Conservation (phyloP, 2,888 invertebrate genomes). For the Agelastica alni region DNA sequence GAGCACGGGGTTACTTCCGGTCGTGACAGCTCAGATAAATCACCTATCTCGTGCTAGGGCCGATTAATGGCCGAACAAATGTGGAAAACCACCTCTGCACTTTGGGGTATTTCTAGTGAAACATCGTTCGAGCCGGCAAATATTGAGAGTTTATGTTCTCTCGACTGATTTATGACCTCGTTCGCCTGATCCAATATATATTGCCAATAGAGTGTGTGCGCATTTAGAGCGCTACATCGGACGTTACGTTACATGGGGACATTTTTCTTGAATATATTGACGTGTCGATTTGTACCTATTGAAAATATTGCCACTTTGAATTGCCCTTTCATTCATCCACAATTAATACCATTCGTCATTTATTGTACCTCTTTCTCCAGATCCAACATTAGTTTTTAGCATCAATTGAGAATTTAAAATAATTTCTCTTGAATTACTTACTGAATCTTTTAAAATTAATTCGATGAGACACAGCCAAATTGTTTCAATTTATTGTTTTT, state of each 20-base stretch:
- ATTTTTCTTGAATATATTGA: slow-evolving; percentile 23
- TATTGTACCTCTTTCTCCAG: no score
- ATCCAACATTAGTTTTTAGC: no score
- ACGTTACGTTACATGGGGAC: slow-evolving; percentile 23
- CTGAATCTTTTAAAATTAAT: no score
- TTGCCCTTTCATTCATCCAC: neutral
- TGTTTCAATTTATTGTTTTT: no score
- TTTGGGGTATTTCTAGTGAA: slow-evolving; percentile 47
- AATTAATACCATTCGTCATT: neutral
- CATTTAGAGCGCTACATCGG: slow-evolving; percentile 21
- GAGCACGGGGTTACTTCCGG: slow-evolving; percentile 57
- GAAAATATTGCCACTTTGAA: neutral
- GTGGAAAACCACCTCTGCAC: slow-evolving; percentile 56
- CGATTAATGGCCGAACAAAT: slow-evolving; percentile 58
- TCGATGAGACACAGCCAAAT: no score
- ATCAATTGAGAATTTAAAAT: no score
- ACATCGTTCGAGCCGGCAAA: slow-evolving; percentile 43
- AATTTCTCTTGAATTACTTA: no score
- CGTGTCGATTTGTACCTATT: slow-evolving; percentile 19
- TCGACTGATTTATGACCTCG: slow-evolving; percentile 38
- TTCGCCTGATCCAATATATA: slow-evolving; percentile 30
- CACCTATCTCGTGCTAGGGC: slow-evolving; percentile 49
- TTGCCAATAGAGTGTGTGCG: slow-evolving; percentile 25
- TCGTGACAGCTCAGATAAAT: slow-evolving; percentile 56
- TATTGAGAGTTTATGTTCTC: slow-evolving; percentile 44